Base-by-base conservation (phyloP, 2,888 invertebrate genomes). In the Myathropa florea region DNA sequence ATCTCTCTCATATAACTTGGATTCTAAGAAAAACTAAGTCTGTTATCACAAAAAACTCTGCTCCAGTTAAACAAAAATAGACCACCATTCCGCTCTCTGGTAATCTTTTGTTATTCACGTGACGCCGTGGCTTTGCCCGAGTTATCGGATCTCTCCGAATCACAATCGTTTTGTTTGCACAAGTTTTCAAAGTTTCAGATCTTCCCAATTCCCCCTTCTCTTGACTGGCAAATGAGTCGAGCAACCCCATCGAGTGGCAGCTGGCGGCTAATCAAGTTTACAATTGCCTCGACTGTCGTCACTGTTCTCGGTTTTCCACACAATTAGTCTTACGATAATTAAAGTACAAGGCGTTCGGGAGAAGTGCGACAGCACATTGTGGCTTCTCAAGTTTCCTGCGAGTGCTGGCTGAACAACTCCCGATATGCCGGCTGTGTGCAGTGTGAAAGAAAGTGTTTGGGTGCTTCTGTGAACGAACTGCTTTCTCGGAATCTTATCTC, bases 81-180 rank as follows among this genome's bases (percentile, higher is more conserved):
- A n/a, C n/a, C n/a, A 18, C 4, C 39, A n/a, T n/a, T 14, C 4
- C n/a, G 7, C 18, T 14, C 18, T 39, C 6, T 46, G n/a, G 28
- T 24, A 55, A 68, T 68, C 30, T 68, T 9, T 23, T 14, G 24
- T 57, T 33, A 23, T 23, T 23, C 67, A 67, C 67, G 67, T 67
- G 67, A 30, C 26, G 18, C 6, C 21, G 10, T 12, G 10, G n/a
- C 53, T 55, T 28, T 46, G 3, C 23, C 7, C 46, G 18, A 46
- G 46, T 18, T 46, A 46, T 46, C 18, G 46, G 18, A 46, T 46
- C 46, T 7, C 46, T 2, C 46, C 6, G 33, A 33, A 10, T 33
- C 33, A 7, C 33, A 33, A 18, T 3, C 18, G 18, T 46, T 46
- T 46, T 46, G 18, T 18, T 46, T 46, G 18, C 46, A 21, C 18